A percentile compares a stretch with the other conserved stretches of the same genome.
Evolutionary conservation across 2,888 invertebrate genomes (phyloP).

Genomic region (Meandrusa payeni): DNA sequence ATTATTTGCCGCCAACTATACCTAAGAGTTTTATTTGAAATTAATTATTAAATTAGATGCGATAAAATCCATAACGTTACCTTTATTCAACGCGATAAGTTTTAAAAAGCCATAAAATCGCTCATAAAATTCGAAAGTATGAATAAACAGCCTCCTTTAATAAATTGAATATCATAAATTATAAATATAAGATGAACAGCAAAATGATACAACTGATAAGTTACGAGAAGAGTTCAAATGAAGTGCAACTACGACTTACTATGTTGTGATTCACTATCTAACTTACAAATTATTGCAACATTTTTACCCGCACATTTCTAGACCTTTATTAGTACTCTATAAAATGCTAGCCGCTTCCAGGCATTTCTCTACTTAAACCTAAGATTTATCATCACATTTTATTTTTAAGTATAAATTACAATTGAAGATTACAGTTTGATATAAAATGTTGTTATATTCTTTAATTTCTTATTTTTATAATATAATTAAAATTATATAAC

Average conservation of each 20-base stretch:
- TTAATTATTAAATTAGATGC: too few species aligned
- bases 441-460: too few species aligned
- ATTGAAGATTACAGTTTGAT: constrained; percentile 19
- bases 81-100: too few species aligned
- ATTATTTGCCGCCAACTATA: too few species aligned
- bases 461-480: too few species aligned
- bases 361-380: constrained; percentile 42
- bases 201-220: neutral
- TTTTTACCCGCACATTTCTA: constrained; percentile 44
- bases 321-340: constrained; percentile 28
- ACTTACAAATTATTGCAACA: constrained; percentile 41
- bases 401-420: constrained; percentile 49
- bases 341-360: constrained; percentile 39
- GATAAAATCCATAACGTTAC: too few species aligned
- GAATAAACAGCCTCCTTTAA: constrained; percentile 4
- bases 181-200: neutral
- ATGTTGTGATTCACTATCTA: constrained; percentile 29
- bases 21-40: too few species aligned
- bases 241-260: constrained; percentile 22
- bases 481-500: too few species aligned
- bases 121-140: constrained; percentile 1
- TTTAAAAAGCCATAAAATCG: too few species aligned
- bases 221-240: neutral
- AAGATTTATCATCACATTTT: constrained; percentile 53
- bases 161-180: neutral